These are phyloP conservation scores for Vidua chalybeata DNA, from an alignment of 2,113 vertebrate genomes.

Conservation along the genomic window DNA sequence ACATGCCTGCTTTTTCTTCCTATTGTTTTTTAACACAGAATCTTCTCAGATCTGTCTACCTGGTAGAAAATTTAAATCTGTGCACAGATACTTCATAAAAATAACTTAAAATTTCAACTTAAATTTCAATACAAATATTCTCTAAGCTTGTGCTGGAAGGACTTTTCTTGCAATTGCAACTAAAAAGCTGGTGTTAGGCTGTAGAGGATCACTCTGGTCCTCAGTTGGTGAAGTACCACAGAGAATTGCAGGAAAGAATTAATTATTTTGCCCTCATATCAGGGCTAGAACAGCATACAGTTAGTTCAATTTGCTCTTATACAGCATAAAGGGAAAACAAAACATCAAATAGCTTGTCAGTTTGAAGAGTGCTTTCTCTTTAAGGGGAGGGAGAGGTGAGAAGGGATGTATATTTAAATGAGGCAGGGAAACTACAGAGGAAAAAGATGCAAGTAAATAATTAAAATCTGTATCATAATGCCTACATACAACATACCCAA, in stretches of 20 bases:
- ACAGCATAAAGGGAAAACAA: conserved; percentile 8
- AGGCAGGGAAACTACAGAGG: conserved; percentile 15
- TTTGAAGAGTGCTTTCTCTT: not conserved
- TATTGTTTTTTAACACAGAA: not conserved
- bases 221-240: not conserved
- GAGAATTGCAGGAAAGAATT: not conserved
- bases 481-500: not conserved
- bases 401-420: not conserved
- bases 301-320: not conserved
- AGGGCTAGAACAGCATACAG: not conserved
- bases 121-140: not conserved
- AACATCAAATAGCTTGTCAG: conserved; percentile 13
- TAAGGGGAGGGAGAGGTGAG: not conserved
- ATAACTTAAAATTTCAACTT: not conserved
- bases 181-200: not conserved
- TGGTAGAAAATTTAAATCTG: not conserved
- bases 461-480: conserved; percentile 35
- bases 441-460: not conserved
- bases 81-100: not conserved
- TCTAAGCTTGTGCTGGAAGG: not conserved
- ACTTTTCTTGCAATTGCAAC: not conserved
- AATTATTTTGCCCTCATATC: conserved; percentile 30
- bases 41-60: not conserved
- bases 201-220: not conserved
- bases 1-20: not conserved